A percentile compares a stretch with the other conserved stretches of the same genome.
Conservation (phyloP, 2,888 invertebrate genomes). For the Zygothrica quintamaculata region DNA sequence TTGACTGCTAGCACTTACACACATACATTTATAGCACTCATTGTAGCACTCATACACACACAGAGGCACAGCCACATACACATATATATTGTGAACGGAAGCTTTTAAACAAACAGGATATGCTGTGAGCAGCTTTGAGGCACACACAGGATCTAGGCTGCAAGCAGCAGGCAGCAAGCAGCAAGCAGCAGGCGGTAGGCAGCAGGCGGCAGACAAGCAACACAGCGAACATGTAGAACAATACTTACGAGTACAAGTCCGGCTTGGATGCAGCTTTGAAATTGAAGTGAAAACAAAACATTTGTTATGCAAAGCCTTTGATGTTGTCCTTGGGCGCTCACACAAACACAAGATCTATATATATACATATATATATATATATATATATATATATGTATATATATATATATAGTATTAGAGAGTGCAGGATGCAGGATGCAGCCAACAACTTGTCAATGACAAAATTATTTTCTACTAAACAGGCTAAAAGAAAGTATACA, state of each 20-base stretch:
- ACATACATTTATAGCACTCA: slow-evolving; percentile 1
- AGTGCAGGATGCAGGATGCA: slow-evolving; percentile 46
- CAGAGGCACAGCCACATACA: slow-evolving; percentile 2
- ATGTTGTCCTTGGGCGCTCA: slow-evolving; percentile 66
- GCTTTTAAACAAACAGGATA: slow-evolving; percentile 78
- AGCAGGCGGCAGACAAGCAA: background rate
- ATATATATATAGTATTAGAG: slow-evolving; percentile 3
- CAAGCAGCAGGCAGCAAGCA: slow-evolving; percentile 17
- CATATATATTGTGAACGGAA: slow-evolving; percentile 59
- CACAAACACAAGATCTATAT: no score
- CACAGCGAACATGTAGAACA: background rate
- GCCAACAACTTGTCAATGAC: slow-evolving; percentile 53
- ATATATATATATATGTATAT: slow-evolving; percentile 6
- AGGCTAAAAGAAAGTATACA: slow-evolving; percentile 12
- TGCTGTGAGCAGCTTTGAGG: slow-evolving; percentile 70
- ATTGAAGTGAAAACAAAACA: slow-evolving; percentile 68
- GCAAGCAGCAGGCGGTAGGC: slow-evolving; percentile 1
- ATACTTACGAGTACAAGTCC: slow-evolving; percentile 37
- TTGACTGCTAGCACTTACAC: slow-evolving; percentile 25
- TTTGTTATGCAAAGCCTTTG: slow-evolving; percentile 78
- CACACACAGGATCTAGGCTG: slow-evolving; percentile 36
- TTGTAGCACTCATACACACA: slow-evolving; percentile 4
- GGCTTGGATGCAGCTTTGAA: slow-evolving; percentile 16
- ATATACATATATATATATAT: slow-evolving; percentile 10
- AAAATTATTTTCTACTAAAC: slow-evolving; percentile 48